Evolutionary conservation across 2,888 invertebrate species (phyloP).

Genomic region (Nemotelus pantherinus): DNA sequence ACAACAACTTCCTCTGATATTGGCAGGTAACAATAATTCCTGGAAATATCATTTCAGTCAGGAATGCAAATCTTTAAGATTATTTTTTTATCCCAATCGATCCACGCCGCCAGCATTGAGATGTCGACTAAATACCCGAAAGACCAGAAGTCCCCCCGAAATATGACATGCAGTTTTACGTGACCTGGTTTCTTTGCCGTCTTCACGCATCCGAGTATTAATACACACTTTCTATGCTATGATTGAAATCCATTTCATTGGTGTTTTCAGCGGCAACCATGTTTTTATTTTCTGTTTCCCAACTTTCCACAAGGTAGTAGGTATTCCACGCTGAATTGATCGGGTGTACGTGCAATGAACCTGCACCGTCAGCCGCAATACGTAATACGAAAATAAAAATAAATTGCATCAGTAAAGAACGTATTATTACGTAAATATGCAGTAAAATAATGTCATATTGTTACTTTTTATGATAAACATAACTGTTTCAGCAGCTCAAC

Average conservation of each 20-base stretch:
- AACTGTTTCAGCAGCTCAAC: not conserved
- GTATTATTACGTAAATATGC: conserved; percentile 19
- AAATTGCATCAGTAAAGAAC: conserved; percentile 17
- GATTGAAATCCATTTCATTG: conserved; percentile 26
- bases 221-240: conserved; percentile 19
- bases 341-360: not conserved
- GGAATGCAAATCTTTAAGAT: no score
- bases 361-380: not conserved
- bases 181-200: not conserved
- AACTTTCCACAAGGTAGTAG: no score
- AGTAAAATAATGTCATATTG: conserved; percentile 25
- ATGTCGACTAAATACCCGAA: no score
- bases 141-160: no score
- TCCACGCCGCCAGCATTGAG: no score
- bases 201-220: not conserved
- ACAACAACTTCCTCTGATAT: no score
- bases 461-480: conserved; percentile 5
- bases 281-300: no score
- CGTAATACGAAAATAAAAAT: conserved; percentile 9
- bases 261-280: not conserved
- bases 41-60: no score
- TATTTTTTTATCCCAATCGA: no score
- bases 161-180: conserved; percentile 13
- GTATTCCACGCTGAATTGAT: no score
- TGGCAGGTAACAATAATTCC: no score